A percentile compares a stretch with the other conserved stretches of the same genome.
These are phyloP conservation scores for Norana najaformis DNA, from an alignment of 2,888 invertebrate species.

Conservation along the genomic window DNA sequence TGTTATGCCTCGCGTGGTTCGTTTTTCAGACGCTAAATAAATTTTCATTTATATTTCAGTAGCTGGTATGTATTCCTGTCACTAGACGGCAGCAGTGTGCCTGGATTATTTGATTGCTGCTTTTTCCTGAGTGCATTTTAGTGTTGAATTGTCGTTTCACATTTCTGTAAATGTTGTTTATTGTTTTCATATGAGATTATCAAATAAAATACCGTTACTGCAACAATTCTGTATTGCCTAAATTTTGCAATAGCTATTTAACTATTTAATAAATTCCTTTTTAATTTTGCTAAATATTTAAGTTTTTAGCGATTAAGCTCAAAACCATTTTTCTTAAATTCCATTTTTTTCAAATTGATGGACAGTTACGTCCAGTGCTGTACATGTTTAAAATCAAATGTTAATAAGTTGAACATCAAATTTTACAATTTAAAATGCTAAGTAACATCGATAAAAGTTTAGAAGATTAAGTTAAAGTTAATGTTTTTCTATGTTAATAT, in stretches of 20 bases:
- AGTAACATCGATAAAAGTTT: too few species aligned
- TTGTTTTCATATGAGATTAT: slow-evolving; percentile 13
- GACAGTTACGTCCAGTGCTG: too few species aligned
- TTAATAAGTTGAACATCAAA: too few species aligned
- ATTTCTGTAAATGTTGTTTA: slow-evolving; percentile 2
- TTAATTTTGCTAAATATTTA: too few species aligned
- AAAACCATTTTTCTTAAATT: too few species aligned
- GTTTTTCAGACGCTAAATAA: background rate
- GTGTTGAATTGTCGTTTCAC: slow-evolving; percentile 3
- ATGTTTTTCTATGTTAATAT: too few species aligned
- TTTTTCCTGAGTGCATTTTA: slow-evolving; percentile 1
- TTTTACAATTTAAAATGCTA: too few species aligned
- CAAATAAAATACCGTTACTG: background rate
- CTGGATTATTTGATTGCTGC: background rate
- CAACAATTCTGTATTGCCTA: background rate
- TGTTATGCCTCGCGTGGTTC: background rate
- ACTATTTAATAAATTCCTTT: background rate
- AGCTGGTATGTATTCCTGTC: background rate
- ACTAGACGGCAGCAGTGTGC: slow-evolving; percentile 7
- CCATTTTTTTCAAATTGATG: too few species aligned
- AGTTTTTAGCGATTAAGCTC: too few species aligned
- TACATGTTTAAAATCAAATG: too few species aligned
- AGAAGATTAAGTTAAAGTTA: too few species aligned
- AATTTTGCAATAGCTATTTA: background rate
- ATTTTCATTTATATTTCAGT: background rate